Percentiles rank a stretch among this genome's conserved stretches.
phyloP scores from a whole-genome alignment of 37 sponge, comb jelly and placozoan genomes.

The Bolinopsis microptera region DNA sequence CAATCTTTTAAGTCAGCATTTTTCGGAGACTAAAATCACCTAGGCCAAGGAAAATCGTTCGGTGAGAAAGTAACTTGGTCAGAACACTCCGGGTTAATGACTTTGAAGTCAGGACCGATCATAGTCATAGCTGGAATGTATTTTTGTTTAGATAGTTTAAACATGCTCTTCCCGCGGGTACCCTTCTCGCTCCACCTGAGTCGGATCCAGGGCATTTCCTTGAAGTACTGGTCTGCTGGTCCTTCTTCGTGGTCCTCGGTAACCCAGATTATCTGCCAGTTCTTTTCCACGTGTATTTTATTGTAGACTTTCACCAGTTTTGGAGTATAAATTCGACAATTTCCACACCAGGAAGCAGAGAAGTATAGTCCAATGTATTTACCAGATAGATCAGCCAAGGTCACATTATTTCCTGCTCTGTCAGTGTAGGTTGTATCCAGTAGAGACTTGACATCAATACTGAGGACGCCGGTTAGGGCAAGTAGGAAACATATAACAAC shows the following conservation, averaged over 20 bases:
- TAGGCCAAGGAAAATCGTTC: too few species aligned
- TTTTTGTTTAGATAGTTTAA: background rate
- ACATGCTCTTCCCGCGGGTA: background rate
- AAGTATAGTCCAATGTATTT: slow-evolving; percentile 28
- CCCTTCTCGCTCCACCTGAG: background rate
- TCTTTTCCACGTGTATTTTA: background rate
- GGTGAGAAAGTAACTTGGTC: background rate
- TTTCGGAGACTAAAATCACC: too few species aligned
- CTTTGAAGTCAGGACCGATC: background rate
- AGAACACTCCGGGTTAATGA: background rate
- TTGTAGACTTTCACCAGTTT: background rate
- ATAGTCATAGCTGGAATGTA: background rate
- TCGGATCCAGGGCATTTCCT: slow-evolving; percentile 3
- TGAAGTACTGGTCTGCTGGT: background rate
- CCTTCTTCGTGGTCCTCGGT: background rate
- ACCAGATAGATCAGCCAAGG: background rate
- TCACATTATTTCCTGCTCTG: background rate
- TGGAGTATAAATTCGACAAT: background rate
- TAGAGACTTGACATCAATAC: background rate
- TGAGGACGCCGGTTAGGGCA: too few species aligned
- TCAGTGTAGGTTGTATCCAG: slow-evolving; percentile 37
- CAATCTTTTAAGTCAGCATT: too few species aligned
- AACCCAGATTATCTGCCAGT: slow-evolving; percentile 30
- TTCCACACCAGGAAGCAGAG: background rate
- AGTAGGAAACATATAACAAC: too few species aligned